These are phyloP conservation scores for fruit fly (Drosophila melanogaster) DNA, from an alignment of 1,140 invertebrate species.

Conservation along the genomic window Release_6_plus_ISO1_MT NT_037436.4:18627501-18628000, in stretches of 20 bases:
- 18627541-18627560: conserved; percentile 49
- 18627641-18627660: conserved; percentile 20
- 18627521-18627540: conserved; percentile 20
- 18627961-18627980: conserved; percentile 8
- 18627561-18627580: conserved; percentile 55
- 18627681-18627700: conserved; percentile 15
- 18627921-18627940: conserved; percentile 68
- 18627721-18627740: conserved; percentile 74
- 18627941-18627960: conserved; percentile 9
- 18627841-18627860: conserved; percentile 27
- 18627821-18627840: conserved; percentile 20
- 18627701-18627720: conserved; percentile 25
- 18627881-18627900: conserved; percentile 67
- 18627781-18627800: conserved; percentile 61
- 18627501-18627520: conserved; percentile 12
- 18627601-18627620: conserved; percentile 43
- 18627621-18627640: conserved; percentile 19
- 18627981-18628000: conserved; percentile 50
- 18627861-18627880: conserved; percentile 45
- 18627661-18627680: conserved; percentile 40
- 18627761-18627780: conserved; percentile 54
- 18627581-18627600: conserved; percentile 36
- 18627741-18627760: conserved; percentile 79
- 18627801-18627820: conserved; percentile 54
- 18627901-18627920: conserved; percentile 78